Evolutionary conservation across 2,113 vertebrate genomes (phyloP), one percentile per base, ranked within the genome.

Genomic region (Orthonyx spaldingii): DNA sequence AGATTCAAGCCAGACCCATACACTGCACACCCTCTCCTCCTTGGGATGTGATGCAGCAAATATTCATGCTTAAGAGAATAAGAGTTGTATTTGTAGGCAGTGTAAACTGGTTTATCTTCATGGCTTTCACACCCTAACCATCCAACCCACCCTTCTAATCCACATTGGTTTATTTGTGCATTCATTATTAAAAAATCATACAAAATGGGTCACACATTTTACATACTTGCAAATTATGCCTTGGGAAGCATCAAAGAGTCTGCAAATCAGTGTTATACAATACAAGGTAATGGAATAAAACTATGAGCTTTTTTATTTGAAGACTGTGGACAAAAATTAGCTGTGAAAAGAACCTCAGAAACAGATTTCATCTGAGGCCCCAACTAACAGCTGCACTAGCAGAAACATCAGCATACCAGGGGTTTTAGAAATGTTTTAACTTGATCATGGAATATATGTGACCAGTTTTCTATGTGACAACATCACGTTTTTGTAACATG

Each of bases 201-300:
- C 19, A 90, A 96, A 97, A 95, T 68, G 87, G 95, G 94, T 94
- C 92, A 93, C 83, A 89, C 56, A 33, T 81, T 90, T 95, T 96
- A 81, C 90, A 95, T 94, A 92, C 66, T 96, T 86, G 92, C 76
- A 96, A 96, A 88, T 93, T 86, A 68, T n/a, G 63, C 42, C 50
- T 55, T 83, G 80, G 68, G 79, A 95, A 87, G 33, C 75, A 93
- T 57, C 72, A 78, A 84, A 84, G 63, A 86, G 69, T 2, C 71
- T 84, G 75, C 68, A 92, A 88, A 85, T 80, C 75, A 60, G 68
- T 87, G 70, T 84, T 93, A 77, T 17, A 95, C 91, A 91, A 95
- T 63, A 47, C 18, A 55, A 89, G 32, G 63, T 33, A 80, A 93
- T 50, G 71, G 79, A 96, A 84, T 37, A 86, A 66, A 63, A 55